A percentile compares a stretch with the other conserved stretches of the same genome.
Conservation (phyloP, 2,888 invertebrate genomes). For the Pseudococcus viburni region DNA sequence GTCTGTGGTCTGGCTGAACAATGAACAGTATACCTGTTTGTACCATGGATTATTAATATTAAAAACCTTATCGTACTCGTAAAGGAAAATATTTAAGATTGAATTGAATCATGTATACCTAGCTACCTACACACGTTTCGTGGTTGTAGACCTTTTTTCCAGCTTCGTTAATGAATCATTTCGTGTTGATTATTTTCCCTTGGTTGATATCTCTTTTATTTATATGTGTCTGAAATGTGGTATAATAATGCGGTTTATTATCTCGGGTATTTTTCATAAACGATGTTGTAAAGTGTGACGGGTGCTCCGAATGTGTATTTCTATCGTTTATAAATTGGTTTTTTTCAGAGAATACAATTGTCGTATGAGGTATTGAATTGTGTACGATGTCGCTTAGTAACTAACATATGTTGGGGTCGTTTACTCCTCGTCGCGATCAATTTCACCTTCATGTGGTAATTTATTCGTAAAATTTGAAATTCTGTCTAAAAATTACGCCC, state of each 20-base stretch:
- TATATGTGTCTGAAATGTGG: background rate
- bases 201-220: background rate
- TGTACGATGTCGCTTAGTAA: constrained; percentile 17
- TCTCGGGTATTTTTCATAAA: background rate
- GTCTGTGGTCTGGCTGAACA: background rate
- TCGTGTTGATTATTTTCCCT: background rate
- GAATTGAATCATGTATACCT: background rate
- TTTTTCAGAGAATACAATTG: constrained; percentile 7
- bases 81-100: background rate
- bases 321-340: background rate
- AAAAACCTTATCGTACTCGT: background rate
- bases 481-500: background rate
- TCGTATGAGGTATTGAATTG: background rate
- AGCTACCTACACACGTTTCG: too few species aligned
- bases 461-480: background rate
- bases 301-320: background rate
- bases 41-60: background rate
- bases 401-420: constrained; percentile 22
- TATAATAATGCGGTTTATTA: constrained; percentile 22
- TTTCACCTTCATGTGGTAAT: background rate
- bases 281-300: background rate
- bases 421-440: background rate
- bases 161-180: background rate
- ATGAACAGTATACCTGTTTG: background rate
- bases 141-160: background rate